Conservation (phyloP, 2,797 vertebrate genomes). For the Falco peregrinus region DNA sequence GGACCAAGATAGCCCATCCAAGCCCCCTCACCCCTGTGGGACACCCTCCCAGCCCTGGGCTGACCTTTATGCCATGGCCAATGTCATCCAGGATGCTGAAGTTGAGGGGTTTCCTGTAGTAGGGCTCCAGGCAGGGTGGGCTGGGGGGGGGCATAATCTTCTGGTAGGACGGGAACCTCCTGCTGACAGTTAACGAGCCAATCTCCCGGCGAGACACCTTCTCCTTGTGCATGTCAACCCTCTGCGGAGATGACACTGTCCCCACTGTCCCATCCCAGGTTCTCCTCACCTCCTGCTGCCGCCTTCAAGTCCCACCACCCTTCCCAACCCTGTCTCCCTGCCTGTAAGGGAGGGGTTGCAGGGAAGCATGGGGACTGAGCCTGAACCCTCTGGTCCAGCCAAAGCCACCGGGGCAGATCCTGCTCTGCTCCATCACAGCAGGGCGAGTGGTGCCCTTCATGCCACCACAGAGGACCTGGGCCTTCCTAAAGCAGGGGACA, state of each 20-base stretch:
- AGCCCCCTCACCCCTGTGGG: not conserved
- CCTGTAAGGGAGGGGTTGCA: not conserved
- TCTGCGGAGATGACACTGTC: conserved; percentile 57
- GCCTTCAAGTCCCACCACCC: not conserved
- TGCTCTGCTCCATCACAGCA: not conserved
- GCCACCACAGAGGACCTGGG: not conserved
- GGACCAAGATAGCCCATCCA: rapidly evolving
- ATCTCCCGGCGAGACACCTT: conserved; percentile 86
- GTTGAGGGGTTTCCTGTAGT: conserved; percentile 82
- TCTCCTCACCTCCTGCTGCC: not conserved
- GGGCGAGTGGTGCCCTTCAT: not conserved
- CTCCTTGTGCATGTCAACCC: conserved; percentile 84
- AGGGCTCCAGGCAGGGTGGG: conserved; percentile 70
- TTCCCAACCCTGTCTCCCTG: not conserved
- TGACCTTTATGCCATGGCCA: conserved; percentile 86
- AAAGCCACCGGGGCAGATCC: not conserved
- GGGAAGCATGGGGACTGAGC: not conserved
- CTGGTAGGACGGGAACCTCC: conserved; percentile 57
- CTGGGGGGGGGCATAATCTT: conserved; percentile 66
- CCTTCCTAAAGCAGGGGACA: not conserved
- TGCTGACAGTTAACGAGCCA: conserved; percentile 72
- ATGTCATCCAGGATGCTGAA: conserved; percentile 81
- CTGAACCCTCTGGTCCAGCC: not conserved
- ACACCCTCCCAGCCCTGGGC: not conserved
- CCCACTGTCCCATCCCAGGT: rapidly evolving